phyloP scores from a whole-genome alignment of 1,140 invertebrate species.

The Temnothorax longispinosus region DNA sequence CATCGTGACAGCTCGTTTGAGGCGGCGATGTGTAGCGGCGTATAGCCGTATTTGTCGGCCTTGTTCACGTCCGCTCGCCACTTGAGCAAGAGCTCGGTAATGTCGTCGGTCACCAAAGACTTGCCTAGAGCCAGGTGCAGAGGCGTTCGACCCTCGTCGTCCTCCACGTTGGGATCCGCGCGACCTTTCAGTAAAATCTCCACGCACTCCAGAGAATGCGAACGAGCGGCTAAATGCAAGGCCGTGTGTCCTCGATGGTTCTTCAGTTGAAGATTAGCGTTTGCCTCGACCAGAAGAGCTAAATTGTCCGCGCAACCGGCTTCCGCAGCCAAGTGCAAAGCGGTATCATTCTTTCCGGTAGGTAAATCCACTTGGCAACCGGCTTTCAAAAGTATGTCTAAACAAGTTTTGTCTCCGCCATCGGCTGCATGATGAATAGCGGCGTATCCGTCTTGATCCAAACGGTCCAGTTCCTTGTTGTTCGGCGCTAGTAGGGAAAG shows the following conservation, averaged over 20 bases:
- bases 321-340: slow-evolving; percentile 93
- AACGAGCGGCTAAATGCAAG: slow-evolving; percentile 91
- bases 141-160: slow-evolving; percentile 91
- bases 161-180: slow-evolving; percentile 91
- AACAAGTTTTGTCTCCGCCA: slow-evolving; percentile 89
- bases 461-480: slow-evolving; percentile 89
- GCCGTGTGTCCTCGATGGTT: slow-evolving; percentile 92
- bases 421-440: slow-evolving; percentile 92
- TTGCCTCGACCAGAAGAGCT: slow-evolving; percentile 89
- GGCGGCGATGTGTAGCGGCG: slow-evolving; percentile 94
- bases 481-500: slow-evolving; percentile 90
- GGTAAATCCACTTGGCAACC: slow-evolving; percentile 87
- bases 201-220: slow-evolving; percentile 92
- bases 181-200: slow-evolving; percentile 90
- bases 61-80: slow-evolving; percentile 94
- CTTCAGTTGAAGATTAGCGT: slow-evolving; percentile 89
- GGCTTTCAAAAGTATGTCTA: slow-evolving; percentile 89
- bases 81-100: slow-evolving; percentile 90
- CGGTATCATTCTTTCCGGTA: slow-evolving; percentile 89
- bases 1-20: slow-evolving; percentile 93
- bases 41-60: slow-evolving; percentile 95
- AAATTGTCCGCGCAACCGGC: slow-evolving; percentile 92
- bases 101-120: slow-evolving; percentile 90
- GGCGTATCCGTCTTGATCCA: slow-evolving; percentile 90
- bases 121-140: slow-evolving; percentile 93